These are phyloP conservation scores for Anarrhichthys ocellatus DNA, from an alignment of 2,113 vertebrate species.

Conservation along the genomic window DNA sequence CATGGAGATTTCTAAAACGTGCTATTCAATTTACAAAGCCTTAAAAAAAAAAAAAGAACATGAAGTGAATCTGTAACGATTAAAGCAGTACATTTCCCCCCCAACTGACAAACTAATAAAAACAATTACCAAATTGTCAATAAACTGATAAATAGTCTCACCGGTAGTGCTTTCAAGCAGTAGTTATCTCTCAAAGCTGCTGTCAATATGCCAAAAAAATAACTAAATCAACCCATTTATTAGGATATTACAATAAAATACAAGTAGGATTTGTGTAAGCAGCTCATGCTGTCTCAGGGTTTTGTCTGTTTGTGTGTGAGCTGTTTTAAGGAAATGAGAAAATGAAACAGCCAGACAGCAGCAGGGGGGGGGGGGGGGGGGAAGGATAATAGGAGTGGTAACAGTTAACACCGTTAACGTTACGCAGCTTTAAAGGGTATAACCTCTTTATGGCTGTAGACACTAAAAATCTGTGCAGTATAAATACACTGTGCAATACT, in stretches of 20 bases:
- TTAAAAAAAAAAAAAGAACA: background rate
- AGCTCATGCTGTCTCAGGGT: background rate
- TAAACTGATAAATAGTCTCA: background rate
- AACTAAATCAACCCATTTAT: background rate
- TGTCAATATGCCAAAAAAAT: background rate
- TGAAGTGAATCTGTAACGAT: background rate
- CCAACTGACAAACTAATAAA: background rate
- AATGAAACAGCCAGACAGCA: background rate
- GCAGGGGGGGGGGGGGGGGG: background rate
- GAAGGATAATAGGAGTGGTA: background rate
- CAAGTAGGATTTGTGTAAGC: background rate
- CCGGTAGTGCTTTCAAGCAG: background rate
- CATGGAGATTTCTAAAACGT: background rate
- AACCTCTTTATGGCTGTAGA: background rate
- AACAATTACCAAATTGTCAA: background rate
- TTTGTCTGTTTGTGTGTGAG: background rate
- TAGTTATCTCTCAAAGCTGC: background rate
- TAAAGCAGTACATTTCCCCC: background rate
- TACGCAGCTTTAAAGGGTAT: background rate
- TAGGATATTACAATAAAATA: background rate
- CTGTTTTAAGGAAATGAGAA: slow-evolving; percentile 46
- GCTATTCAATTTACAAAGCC: too few species aligned
- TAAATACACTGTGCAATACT: too few species aligned
- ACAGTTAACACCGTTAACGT: too few species aligned
- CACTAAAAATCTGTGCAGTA: too few species aligned